These are phyloP conservation scores for Rapana venosa DNA, from an alignment of 2,888 invertebrate species.

Conservation along the genomic window DNA sequence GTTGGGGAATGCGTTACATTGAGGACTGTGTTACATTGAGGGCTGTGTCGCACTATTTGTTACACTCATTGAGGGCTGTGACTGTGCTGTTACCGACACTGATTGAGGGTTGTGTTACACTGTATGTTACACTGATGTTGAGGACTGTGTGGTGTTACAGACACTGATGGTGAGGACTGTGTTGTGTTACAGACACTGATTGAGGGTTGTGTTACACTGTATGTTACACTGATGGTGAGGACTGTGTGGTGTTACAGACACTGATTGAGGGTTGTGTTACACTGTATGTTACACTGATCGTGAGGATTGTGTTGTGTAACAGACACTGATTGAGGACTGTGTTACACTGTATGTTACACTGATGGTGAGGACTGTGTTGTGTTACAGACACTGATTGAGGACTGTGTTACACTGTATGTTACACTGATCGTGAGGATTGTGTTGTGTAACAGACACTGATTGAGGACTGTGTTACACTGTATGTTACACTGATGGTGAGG, in stretches of 20 bases:
- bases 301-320: constrained; percentile 37
- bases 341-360: neutral
- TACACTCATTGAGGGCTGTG: neutral
- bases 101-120: constrained; percentile 67
- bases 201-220: neutral
- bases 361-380: neutral
- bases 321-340: constrained; percentile 73
- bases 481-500: neutral
- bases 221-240: neutral
- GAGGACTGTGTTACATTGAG: too few relatives aligned
- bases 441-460: constrained; percentile 65
- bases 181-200: too few relatives aligned
- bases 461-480: constrained; percentile 60
- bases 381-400: constrained; percentile 69
- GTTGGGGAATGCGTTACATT: constrained; percentile 76
- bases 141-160: constrained; percentile 49
- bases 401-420: constrained; percentile 55
- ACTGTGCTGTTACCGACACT: constrained; percentile 59
- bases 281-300: neutral
- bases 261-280: constrained; percentile 71
- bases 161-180: constrained; percentile 74
- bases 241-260: constrained; percentile 52
- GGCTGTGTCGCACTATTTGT: neutral
- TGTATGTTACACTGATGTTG: neutral
- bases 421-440: neutral